phyloP scores from a whole-genome alignment of 2,797 vertebrate genomes.

The Garrulus glandarius region DNA sequence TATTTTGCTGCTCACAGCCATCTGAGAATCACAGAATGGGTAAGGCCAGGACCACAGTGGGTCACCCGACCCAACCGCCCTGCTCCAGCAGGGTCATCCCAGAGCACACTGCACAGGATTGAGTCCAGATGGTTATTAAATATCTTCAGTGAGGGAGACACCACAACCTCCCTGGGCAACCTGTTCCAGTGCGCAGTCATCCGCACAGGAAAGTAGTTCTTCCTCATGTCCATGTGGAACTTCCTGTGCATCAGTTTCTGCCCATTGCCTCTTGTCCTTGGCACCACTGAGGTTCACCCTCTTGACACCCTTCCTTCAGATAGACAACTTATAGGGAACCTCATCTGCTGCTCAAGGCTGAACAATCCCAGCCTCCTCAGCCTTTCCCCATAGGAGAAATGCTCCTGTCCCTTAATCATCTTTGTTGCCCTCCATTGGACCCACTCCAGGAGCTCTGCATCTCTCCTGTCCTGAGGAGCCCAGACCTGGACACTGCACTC shows the following conservation, averaged over 20 bases:
- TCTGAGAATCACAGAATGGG: neutral
- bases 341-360: neutral
- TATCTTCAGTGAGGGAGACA: neutral
- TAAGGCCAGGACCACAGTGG: neutral
- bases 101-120: neutral
- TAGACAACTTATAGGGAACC: neutral
- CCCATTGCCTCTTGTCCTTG: neutral
- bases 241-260: neutral
- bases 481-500: neutral
- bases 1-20: neutral
- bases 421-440: neutral
- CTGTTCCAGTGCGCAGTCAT: neutral
- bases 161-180: neutral
- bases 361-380: neutral
- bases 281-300: neutral
- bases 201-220: rapidly evolving
- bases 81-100: neutral
- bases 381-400: neutral
- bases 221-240: neutral
- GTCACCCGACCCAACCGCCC: neutral
- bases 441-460: rapidly evolving
- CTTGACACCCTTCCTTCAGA: neutral
- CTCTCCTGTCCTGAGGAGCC: neutral
- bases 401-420: neutral
- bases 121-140: neutral